Evolutionary conservation across 2,888 invertebrate species (phyloP), one percentile per base, ranked within the genome.

Genomic region (Phaedon cochleariae): DNA sequence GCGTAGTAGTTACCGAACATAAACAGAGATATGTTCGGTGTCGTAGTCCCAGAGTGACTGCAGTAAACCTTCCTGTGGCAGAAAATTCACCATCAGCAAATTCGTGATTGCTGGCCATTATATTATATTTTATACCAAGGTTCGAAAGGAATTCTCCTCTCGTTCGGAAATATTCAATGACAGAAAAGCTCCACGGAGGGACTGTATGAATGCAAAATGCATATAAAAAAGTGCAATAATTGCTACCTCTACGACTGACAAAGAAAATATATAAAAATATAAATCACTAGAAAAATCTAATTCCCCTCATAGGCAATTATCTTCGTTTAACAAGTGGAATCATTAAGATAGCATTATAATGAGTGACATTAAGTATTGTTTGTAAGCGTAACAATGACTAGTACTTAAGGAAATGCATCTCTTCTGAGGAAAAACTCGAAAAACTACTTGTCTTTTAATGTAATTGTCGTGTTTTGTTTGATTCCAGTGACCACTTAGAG

Each of bases 371-470:
- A 74, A 71, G 70, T 66, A 74, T 74, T 74, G 72, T 73, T 73
- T 66, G 67, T 72, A 60, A 73, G 71, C 70, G 65, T 70, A 70
- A 72, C 77, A 72, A 69, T 69, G 70, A 70, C 62, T 67, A 69
- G 68, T 73, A 74, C 76, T 74, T 72, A 75, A 75, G 76, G 77
- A 79, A 79, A 73, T 76, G 76, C 67, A 71, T 71, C 66, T 69
- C 54, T 53, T 45, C 61, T 67, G 69, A 71, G 71, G 74, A 75
- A 78, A 75, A 77, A 79, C 76, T 75, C 74, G 75, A 76, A 77
- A 79, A 78, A 70, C 68, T 78, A 79, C 78, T 79, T 76, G 78
- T 70, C 71, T 74, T 74, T 75, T 79, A 79, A 79, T 79, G 79
- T 78, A 77, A 78, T 77, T 79, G 78, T 79, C 77, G 64, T 79